Percentiles rank a stretch among this genome's conserved stretches.
These are phyloP conservation scores for Holothuria glaberrima DNA, from an alignment of 35 echinoderm and acorn worm genomes.

Conservation along the genomic window DNA sequence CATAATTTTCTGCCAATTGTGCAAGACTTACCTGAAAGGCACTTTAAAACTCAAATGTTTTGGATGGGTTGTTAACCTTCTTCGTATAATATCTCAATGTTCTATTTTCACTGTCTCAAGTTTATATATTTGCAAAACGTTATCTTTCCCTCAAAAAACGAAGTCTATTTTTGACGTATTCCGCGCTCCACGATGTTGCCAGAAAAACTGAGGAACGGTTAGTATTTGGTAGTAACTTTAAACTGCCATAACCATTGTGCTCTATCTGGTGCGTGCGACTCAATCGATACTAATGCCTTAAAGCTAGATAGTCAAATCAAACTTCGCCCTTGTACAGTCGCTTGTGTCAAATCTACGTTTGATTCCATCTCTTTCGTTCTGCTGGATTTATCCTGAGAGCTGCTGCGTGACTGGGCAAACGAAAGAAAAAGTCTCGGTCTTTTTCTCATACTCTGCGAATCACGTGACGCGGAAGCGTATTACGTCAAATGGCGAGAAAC, in stretches of 20 bases:
- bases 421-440: neutral
- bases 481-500: neutral
- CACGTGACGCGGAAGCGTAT: slow-evolving; percentile 39
- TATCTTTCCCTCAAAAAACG: neutral
- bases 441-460: neutral
- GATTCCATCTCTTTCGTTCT: neutral
- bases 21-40: slow-evolving; percentile 23
- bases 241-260: slow-evolving; percentile 17
- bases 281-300: slow-evolving; percentile 38
- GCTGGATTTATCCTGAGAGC: slow-evolving; percentile 21
- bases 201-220: neutral
- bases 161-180: slow-evolving; percentile 20
- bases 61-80: slow-evolving; percentile 11
- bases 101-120: slow-evolving; percentile 9
- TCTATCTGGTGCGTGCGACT: slow-evolving; percentile 2
- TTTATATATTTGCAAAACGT: neutral
- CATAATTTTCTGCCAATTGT: no score
- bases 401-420: slow-evolving; percentile 21
- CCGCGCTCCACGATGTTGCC: neutral
- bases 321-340: neutral
- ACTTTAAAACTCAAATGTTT: slow-evolving; percentile 12
- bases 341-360: slow-evolving; percentile 18
- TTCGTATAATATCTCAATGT: neutral
- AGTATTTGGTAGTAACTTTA: neutral
- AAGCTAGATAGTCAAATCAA: neutral